phyloP scores from a whole-genome alignment of 1,140 invertebrate genomes.

The Dendroctonus ponderosae region DNA sequence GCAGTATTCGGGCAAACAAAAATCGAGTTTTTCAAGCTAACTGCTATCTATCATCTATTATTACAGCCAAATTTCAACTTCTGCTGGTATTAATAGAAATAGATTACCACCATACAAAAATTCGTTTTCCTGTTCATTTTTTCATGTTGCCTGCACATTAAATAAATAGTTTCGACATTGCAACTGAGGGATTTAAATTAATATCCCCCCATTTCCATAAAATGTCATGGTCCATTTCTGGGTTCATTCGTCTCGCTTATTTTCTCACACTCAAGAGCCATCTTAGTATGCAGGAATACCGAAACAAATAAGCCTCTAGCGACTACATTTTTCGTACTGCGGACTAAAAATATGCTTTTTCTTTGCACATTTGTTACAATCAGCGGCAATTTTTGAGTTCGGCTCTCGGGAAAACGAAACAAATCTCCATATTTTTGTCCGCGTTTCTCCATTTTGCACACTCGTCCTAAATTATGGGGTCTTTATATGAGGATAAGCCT shows the following conservation, averaged over 20 bases:
- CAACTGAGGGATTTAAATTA: too few relatives aligned
- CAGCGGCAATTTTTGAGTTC: slow-evolving; percentile 17
- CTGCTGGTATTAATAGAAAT: too few relatives aligned
- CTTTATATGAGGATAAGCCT: slow-evolving; percentile 1
- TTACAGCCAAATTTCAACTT: too few relatives aligned
- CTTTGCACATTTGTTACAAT: slow-evolving; percentile 19
- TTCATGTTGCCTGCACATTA: too few relatives aligned
- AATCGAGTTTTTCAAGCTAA: too few relatives aligned
- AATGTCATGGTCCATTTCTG: too few relatives aligned
- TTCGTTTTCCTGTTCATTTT: too few relatives aligned
- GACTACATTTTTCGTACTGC: slow-evolving; percentile 6
- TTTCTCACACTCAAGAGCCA: not conserved
- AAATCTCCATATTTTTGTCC: slow-evolving; percentile 16
- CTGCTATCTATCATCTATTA: too few relatives aligned
- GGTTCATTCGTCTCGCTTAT: slow-evolving; percentile 7
- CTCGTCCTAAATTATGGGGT: slow-evolving; percentile 8
- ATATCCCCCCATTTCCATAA: too few relatives aligned
- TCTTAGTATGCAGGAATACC: not conserved
- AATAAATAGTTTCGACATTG: too few relatives aligned
- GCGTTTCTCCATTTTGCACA: slow-evolving; percentile 11
- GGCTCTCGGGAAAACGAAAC: slow-evolving; percentile 7
- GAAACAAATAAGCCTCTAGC: slow-evolving; percentile 9
- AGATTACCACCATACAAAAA: too few relatives aligned
- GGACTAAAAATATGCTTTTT: slow-evolving; percentile 12
- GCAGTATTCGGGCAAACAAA: too few relatives aligned